Conservation (phyloP, 2,888 invertebrate species). For the Carterocephalus palaemon region DNA sequence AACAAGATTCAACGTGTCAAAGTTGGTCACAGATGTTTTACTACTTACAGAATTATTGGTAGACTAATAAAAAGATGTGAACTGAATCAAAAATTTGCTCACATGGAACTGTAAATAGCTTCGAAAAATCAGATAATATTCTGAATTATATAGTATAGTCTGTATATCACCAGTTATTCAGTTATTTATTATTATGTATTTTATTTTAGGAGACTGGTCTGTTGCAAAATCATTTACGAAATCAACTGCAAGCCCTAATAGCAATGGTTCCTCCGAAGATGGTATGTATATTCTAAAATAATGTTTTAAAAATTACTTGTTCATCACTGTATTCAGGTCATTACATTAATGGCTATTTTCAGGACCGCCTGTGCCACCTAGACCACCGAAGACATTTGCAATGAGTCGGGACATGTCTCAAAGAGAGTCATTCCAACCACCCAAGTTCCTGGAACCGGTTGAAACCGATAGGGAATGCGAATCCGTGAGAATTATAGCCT, state of each 20-base stretch:
- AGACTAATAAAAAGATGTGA: too few species aligned
- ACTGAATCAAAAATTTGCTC: too few species aligned
- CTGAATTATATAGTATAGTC: too few species aligned
- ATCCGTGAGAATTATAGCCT: slow-evolving; percentile 39
- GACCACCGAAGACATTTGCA: slow-evolving; percentile 86
- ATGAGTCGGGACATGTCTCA: slow-evolving; percentile 46
- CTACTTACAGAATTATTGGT: too few species aligned
- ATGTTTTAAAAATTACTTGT: not conserved
- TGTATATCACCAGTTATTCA: too few species aligned
- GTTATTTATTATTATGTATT: not conserved
- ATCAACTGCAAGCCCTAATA: slow-evolving; percentile 42
- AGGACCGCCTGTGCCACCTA: slow-evolving; percentile 83
- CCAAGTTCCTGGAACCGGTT: slow-evolving; percentile 49
- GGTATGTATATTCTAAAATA: slow-evolving; percentile 40
- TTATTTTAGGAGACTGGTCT: slow-evolving; percentile 54
- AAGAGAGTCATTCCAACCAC: slow-evolving; percentile 48
- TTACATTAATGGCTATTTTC: slow-evolving; percentile 9
- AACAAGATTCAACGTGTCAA: too few species aligned
- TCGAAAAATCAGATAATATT: too few species aligned
- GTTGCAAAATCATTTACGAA: slow-evolving; percentile 60
- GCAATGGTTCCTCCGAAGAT: slow-evolving; percentile 43
- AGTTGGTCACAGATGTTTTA: too few species aligned
- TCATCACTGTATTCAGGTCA: not conserved
- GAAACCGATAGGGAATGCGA: slow-evolving; percentile 42
- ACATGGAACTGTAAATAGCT: too few species aligned